Percentiles rank a stretch among this genome's conserved stretches.
Conservation (phyloP, 2,888 invertebrate species). For the Drosophila mayaguana region DNA sequence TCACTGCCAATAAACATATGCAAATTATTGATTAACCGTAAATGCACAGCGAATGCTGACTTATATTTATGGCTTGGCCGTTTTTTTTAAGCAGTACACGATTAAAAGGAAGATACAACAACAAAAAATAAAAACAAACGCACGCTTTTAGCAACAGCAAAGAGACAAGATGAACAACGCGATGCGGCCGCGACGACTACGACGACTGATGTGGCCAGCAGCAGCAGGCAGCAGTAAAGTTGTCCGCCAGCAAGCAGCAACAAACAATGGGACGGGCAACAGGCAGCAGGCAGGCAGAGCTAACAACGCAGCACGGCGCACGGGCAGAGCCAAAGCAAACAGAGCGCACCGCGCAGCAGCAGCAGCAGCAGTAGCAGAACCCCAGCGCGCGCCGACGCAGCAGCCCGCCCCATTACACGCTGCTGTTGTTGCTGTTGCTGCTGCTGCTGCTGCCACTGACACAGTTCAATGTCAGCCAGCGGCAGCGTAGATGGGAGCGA, state of each 20-base stretch:
- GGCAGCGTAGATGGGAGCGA: conserved; percentile 22
- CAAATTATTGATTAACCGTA: conserved; percentile 24
- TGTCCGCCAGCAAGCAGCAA: conserved; percentile 40
- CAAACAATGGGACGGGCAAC: conserved; percentile 33
- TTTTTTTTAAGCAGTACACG: conserved; percentile 2
- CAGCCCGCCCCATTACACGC: conserved; percentile 64
- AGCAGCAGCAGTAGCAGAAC: conserved; percentile 44
- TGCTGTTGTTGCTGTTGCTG: conserved; percentile 22
- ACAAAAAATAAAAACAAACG: conserved; percentile 5
- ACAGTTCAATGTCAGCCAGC: conserved; percentile 70
- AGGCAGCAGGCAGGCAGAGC: conserved; percentile 15
- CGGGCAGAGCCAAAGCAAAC: conserved; percentile 26
- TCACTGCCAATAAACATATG: conserved; percentile 8
- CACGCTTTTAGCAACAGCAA: conserved; percentile 23
- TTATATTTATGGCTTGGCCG: conserved; percentile 19
- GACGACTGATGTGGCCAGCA: conserved; percentile 53
- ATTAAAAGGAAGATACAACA: not conserved
- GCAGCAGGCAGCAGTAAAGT: conserved; percentile 38
- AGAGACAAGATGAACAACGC: conserved; percentile 58
- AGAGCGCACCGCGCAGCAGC: conserved; percentile 58
- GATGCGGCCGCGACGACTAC: conserved; percentile 53
- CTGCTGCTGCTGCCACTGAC: conserved; percentile 64
- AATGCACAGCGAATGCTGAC: conserved; percentile 35
- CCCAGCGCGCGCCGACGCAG: conserved; percentile 48
- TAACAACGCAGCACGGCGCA: conserved; percentile 27